A percentile compares a stretch with the other conserved stretches of the same genome.
phyloP scores from a whole-genome alignment of 2,888 invertebrate genomes.

The Andrena haemorrhoa region DNA sequence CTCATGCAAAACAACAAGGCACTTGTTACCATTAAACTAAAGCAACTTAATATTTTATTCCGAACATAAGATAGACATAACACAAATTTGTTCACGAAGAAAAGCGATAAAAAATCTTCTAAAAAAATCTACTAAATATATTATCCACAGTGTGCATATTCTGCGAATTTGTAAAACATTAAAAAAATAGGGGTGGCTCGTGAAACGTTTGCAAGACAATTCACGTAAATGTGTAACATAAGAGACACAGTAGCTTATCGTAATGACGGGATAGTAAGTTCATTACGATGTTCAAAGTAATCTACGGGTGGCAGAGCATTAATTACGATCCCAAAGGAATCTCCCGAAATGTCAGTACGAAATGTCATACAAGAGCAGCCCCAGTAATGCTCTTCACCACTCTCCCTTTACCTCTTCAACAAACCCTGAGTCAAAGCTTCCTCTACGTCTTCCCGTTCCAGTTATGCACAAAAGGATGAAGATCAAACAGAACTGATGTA shows the following conservation, averaged over 20 bases:
- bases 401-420: conserved; percentile 49
- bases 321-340: conserved; percentile 63
- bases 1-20: too few relatives aligned
- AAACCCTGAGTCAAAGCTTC: conserved; percentile 52
- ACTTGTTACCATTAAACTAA: too few relatives aligned
- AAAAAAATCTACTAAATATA: background rate
- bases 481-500: conserved; percentile 56
- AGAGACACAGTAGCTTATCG: conserved; percentile 44
- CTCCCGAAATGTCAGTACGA: conserved; percentile 73
- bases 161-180: background rate
- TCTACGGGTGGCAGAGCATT: conserved; percentile 67
- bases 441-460: conserved; percentile 48
- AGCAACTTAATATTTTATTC: too few relatives aligned
- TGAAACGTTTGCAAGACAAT: conserved; percentile 54
- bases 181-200: background rate
- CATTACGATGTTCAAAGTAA: conserved; percentile 71
- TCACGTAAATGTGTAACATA: conserved; percentile 48
- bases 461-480: conserved; percentile 56
- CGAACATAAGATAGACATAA: too few relatives aligned
- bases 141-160: background rate
- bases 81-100: too few relatives aligned
- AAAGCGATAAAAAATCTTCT: background rate
- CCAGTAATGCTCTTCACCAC: conserved; percentile 43
- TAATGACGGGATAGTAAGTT: conserved; percentile 71
- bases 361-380: conserved; percentile 72